These are phyloP conservation scores for Agapostemon virescens DNA, from an alignment of 2,888 invertebrate genomes.

Conservation along the genomic window DNA sequence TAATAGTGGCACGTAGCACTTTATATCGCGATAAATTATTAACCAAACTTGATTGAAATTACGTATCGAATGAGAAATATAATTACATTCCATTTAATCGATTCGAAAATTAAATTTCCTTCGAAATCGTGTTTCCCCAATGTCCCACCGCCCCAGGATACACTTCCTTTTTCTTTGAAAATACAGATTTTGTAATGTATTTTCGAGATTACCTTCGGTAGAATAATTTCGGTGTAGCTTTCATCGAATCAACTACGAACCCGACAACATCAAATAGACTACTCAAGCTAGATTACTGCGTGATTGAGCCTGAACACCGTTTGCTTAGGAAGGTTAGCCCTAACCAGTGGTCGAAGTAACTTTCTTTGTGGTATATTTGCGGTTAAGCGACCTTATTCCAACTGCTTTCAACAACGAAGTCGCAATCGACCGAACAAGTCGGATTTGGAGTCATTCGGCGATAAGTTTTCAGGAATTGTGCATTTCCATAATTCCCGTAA, in stretches of 20 bases:
- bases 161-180: background rate
- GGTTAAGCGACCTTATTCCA: constrained; percentile 22
- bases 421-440: background rate
- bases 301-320: constrained; percentile 43
- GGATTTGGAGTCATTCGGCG: background rate
- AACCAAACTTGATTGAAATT: background rate
- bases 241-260: constrained; percentile 15
- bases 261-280: constrained; percentile 36
- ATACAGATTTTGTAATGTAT: background rate
- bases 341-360: constrained; percentile 52
- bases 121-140: background rate
- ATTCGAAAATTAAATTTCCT: background rate
- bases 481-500: background rate
- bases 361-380: constrained; percentile 53
- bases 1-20: constrained; percentile 39
- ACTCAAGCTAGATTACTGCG: constrained; percentile 50
- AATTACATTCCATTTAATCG: background rate
- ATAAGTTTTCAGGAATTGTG: background rate
- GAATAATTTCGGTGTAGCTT: background rate
- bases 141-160: background rate
- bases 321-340: constrained; percentile 63
- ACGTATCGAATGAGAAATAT: background rate
- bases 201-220: background rate
- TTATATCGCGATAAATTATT: background rate
- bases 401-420: constrained; percentile 28